Evolutionary conservation across 2,113 vertebrate genomes (phyloP), one percentile per base, ranked within the genome.

Genomic region (Nothobranchius kuhntae): DNA sequence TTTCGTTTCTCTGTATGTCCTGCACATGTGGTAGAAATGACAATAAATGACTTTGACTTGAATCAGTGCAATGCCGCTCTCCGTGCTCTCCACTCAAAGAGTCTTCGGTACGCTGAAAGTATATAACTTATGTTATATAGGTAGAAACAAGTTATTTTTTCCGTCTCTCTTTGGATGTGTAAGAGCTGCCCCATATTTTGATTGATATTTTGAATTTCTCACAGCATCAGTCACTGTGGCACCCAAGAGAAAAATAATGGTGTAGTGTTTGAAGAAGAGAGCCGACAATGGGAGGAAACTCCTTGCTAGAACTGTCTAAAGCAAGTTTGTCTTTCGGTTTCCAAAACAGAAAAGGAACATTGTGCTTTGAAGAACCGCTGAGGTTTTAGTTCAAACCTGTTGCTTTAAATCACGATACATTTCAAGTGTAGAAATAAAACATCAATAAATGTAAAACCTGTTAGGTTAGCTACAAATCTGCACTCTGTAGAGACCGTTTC

Each of bases 241-340:
- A 47, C 68, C 80, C 74, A 76, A 87, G 80, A 84, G 82, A 85
- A 88, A 84, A 83, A 85, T 77, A 89, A 89, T 83, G 86, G 81
- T 81, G 77, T 50, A 30, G 73, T 17, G 54, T 85, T 90, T 91
- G 89, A 86, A 83, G 81, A 80, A 86, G 85, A 88, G 89, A 71
- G 73, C 83, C 87, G 86, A 92, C 92, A 93, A 93, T 90, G 71
- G 83, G 80, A 92, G 91, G 91, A 93, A 91, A 87, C 84, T 78
- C 85, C 89, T 82, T 77, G 51, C 55, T 59, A 66, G 72, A 64
- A 80, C 68, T 13, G 54, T 67, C 78, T 56, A n/a, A n/a, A 56
- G 57, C 46, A 47, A 77, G 71, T 76, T 69, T 73, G 66, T 81
- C 67, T 77, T 83, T 68, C 79, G 77, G 72, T 89, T 88, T 75